phyloP scores from a whole-genome alignment of 2,797 vertebrate species.

The Nyctibius grandis region DNA sequence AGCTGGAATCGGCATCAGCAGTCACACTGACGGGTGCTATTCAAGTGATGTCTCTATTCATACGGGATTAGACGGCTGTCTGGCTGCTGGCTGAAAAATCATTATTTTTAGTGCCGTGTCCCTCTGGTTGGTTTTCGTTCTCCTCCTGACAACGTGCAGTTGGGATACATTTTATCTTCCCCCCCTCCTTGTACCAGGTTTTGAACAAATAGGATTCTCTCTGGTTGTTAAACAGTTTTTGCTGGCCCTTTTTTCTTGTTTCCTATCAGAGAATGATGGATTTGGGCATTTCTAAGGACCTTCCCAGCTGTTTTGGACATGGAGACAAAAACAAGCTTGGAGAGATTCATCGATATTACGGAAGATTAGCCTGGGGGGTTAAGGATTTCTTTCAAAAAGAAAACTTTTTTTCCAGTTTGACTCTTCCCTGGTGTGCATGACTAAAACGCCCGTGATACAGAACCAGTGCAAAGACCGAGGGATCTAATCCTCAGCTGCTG shows the following conservation, averaged over 20 bases:
- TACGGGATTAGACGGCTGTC: slow-evolving; percentile 62
- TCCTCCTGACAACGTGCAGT: slow-evolving; percentile 19
- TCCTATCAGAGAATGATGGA: slow-evolving; percentile 41
- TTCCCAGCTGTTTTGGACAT: slow-evolving; percentile 51
- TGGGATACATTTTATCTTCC: slow-evolving; percentile 34
- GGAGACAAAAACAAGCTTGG: slow-evolving; percentile 36
- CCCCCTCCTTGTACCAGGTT: not conserved
- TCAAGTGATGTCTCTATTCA: slow-evolving; percentile 66
- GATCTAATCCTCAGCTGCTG: not conserved
- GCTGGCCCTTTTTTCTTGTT: slow-evolving; percentile 12
- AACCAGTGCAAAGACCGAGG: not conserved
- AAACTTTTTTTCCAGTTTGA: not conserved
- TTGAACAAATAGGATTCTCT: slow-evolving; percentile 41
- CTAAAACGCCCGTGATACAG: not conserved
- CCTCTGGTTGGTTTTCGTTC: not conserved
- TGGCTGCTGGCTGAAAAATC: slow-evolving; percentile 67
- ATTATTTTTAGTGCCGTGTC: slow-evolving; percentile 42
- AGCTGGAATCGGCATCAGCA: slow-evolving; percentile 62
- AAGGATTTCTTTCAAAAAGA: slow-evolving; percentile 44
- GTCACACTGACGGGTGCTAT: slow-evolving; percentile 20
- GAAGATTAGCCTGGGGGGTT: slow-evolving; percentile 35
- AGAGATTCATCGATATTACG: slow-evolving; percentile 25
- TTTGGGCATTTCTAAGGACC: slow-evolving; percentile 39
- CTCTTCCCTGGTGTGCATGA: slow-evolving; percentile 36
- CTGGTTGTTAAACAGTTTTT: slow-evolving; percentile 37